Base-by-base conservation (phyloP, 2,888 invertebrate genomes). In the Sesia apiformis region DNA sequence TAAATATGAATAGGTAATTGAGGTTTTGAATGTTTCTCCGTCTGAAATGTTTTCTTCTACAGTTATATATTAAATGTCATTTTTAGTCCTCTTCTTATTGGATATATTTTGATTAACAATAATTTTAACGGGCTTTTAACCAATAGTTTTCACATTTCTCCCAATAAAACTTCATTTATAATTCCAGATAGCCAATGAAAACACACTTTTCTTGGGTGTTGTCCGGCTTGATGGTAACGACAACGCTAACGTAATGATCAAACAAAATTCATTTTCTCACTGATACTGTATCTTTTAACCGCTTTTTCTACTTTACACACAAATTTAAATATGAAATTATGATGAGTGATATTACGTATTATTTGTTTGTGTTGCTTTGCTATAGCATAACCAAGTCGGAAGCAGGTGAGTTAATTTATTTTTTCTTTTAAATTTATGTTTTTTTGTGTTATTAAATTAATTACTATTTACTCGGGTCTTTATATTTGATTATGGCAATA, bases 191-290 rank as follows among this genome's bases (percentile, higher is more conserved):
- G 4, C 23, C 46, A 46, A 46, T 4, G 46, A 46, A 46, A 46
- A 46, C 46, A 50, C 8, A 50, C 38, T 6, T 39, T 38, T 50
- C 63, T 70, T 70, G 86, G 87, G 87, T 86, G 87, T 87, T 85
- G 87, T 81, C 84, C 81, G 76, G 77, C 76, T 74, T 71, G 63
- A 64, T 72, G 67, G 67, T 59, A 54, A 49, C 78, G 76, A 73
- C 83, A 84, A 84, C 84, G 84, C 74, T 70, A 74, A 57, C 68
- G 78, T 86, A 87, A 86, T 85, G 88, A 88, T 88, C 77, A 85
- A 88, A 86, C 86, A 82, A 70, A 74, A 77, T 70, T 68, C 68
- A 60, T 72, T 76, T 78, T 74, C 59, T 79, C 72, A 81, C 70
- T 78, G 72, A 63, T 69, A 67, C 53, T 58, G 58, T 63, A 59